Evolutionary conservation across 2,888 invertebrate genomes (phyloP), one percentile per base, ranked within the genome.

Genomic region (Meiosimyza platycephala): DNA sequence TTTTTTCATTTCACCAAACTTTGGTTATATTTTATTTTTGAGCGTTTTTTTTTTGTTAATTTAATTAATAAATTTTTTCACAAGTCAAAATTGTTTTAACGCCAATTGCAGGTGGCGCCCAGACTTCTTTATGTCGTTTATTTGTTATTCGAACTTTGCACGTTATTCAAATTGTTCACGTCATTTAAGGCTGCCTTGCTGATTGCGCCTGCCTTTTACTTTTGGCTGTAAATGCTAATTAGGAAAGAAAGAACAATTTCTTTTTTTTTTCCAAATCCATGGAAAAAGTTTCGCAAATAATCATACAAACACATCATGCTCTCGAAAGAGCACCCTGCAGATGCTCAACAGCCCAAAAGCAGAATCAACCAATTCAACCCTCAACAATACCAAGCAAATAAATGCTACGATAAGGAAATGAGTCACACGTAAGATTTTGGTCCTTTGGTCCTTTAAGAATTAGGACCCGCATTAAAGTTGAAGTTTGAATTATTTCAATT

Each of bases 131-230:
- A 51, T 59, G 22, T 67, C 72, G 63, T 63, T 71, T 68, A 66
- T 72, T 76, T 73, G 69, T 74, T 72, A 64, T 74, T 55, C 52
- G 76, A 78, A 79, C 78, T 78, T 78, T 74, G 76, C 71, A 76
- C 79, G 78, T 79, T 78, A 78, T 78, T 79, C 77, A 79, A 79
- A 79, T 76, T 12, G 75, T 76, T 75, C 77, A 77, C 76, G 78
- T 77, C 78, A 77, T 76, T 79, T 79, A 74, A 9, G 76, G 74
- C 76, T 65, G 62, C 68, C 50, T 50, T 59, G 50, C 28, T 28
- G 28, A 28, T 28, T 28, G 28, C 50, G 18, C 15, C 15, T 60
- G 28, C 60, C 28, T n/a, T 66, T 66, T 33, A 12, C 9, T 40
- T 40, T 40, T 9, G 40, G 9, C 40, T 66, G 60, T 64, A 57